A percentile compares a stretch with the other conserved stretches of the same genome.
phyloP scores from a whole-genome alignment of 1,140 invertebrate genomes.

The Orius insidiosus region DNA sequence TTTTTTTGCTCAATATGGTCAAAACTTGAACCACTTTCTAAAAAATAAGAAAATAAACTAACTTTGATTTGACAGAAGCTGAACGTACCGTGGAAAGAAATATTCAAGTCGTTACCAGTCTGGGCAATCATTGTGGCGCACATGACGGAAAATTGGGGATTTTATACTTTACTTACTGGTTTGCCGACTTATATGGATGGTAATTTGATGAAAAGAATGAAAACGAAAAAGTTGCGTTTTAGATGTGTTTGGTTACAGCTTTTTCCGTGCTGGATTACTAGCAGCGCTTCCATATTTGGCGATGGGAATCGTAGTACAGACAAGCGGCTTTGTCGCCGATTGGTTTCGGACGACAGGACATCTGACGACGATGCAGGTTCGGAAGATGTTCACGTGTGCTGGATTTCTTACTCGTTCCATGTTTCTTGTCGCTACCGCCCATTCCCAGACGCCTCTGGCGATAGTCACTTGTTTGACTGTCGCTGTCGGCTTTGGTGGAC shows the following conservation, averaged over 20 bases:
- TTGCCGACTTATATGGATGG: constrained; percentile 81
- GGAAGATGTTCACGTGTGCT: constrained; percentile 55
- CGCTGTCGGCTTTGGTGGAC: constrained; percentile 72
- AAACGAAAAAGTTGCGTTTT: too few relatives aligned
- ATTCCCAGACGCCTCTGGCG: constrained; percentile 38
- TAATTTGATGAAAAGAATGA: too few relatives aligned
- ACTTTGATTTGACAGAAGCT: constrained; percentile 19
- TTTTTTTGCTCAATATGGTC: too few relatives aligned
- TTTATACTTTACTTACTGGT: constrained; percentile 80
- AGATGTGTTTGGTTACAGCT: too few relatives aligned
- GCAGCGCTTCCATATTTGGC: constrained; percentile 71
- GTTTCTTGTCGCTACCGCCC: constrained; percentile 66
- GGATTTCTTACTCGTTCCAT: constrained; percentile 66
- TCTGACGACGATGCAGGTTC: constrained; percentile 47
- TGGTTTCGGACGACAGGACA: constrained; percentile 40
- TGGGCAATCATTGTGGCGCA: constrained; percentile 83
- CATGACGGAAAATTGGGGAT: constrained; percentile 92
- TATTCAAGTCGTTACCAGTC: constrained; percentile 65
- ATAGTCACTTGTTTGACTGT: constrained; percentile 61
- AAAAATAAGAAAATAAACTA: too few relatives aligned
- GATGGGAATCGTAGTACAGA: constrained; percentile 62
- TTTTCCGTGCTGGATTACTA: constrained; percentile 63
- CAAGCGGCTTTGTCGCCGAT: constrained; percentile 66
- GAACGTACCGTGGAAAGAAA: constrained; percentile 59
- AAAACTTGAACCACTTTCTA: too few relatives aligned